A percentile compares a stretch with the other conserved stretches of the same genome.
Evolutionary conservation across 2,888 invertebrate genomes (phyloP).

Genomic region (Trachelus iudaicus): DNA sequence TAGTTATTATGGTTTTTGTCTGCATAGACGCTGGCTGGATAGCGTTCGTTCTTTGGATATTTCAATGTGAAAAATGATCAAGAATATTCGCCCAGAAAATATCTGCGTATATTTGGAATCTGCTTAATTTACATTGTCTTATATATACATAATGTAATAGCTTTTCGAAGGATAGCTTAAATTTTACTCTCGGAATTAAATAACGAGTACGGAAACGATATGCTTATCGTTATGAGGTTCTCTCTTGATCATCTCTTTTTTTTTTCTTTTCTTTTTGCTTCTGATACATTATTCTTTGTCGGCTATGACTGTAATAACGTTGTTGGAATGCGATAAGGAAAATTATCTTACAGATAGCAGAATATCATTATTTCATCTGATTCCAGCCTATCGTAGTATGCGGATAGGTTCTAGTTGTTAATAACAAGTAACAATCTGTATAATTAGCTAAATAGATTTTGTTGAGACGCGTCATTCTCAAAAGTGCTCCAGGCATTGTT

Average conservation of each 20-base stretch:
- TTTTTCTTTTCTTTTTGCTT: conserved; percentile 9
- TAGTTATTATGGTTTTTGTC: background rate
- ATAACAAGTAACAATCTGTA: conserved; percentile 40
- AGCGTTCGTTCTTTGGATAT: background rate
- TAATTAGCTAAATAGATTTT: conserved; percentile 74
- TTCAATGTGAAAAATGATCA: background rate
- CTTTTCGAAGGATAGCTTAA: background rate
- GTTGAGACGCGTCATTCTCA: conserved; percentile 86
- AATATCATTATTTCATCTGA: conserved; percentile 28
- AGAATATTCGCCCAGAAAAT: conserved; percentile 56
- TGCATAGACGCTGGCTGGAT: background rate
- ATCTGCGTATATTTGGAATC: conserved; percentile 58
- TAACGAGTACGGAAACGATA: conserved; percentile 9
- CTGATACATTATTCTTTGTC: conserved; percentile 19
- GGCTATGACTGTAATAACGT: conserved; percentile 41
- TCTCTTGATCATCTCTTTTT: background rate
- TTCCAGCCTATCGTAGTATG: conserved; percentile 42
- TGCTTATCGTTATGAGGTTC: conserved; percentile 10
- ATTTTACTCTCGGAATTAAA: background rate
- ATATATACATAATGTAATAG: conserved; percentile 39
- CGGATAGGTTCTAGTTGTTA: conserved; percentile 27
- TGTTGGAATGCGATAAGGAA: conserved; percentile 43
- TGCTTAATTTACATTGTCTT: conserved; percentile 52
- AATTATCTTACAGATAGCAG: conserved; percentile 40
- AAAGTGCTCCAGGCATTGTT: conserved; percentile 99